A percentile compares a stretch with the other conserved stretches of the same genome.
phyloP scores from a whole-genome alignment of 1,140 invertebrate genomes.

The Lutraria rhynchaena region DNA sequence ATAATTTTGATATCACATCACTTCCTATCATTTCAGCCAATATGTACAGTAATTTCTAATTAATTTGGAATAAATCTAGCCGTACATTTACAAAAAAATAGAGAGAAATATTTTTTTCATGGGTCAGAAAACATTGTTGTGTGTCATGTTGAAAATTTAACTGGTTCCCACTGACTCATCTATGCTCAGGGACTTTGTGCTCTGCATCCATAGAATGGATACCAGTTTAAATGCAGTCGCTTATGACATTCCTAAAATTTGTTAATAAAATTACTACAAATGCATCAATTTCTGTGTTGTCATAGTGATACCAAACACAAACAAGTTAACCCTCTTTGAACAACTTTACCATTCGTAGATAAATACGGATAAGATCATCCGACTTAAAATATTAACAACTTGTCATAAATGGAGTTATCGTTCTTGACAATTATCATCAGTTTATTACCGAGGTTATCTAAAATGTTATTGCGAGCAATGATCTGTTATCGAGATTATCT shows the following conservation, averaged over 20 bases:
- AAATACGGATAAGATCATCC: slow-evolving; percentile 5
- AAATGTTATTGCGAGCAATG: slow-evolving; percentile 50
- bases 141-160: no score
- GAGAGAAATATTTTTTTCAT: no score
- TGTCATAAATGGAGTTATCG: slow-evolving; percentile 38
- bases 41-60: no score
- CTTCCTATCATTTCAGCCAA: no score
- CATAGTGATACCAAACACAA: neutral
- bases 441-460: slow-evolving; percentile 46
- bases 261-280: neutral
- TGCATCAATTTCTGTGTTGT: neutral
- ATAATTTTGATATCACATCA: no score
- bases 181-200: no score
- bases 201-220: no score
- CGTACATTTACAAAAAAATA: no score
- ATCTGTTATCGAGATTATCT: slow-evolving; percentile 32
- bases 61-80: no score
- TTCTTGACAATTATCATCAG: slow-evolving; percentile 22
- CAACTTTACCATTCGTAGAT: neutral
- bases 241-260: neutral
- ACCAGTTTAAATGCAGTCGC: no score
- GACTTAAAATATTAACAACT: slow-evolving; percentile 32
- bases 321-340: neutral
- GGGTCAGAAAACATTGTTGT: no score
- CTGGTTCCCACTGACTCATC: no score